A percentile compares a stretch with the other conserved stretches of the same genome.
Evolutionary conservation across 2,888 invertebrate species (phyloP).

Genomic region (Eledona agricola): DNA sequence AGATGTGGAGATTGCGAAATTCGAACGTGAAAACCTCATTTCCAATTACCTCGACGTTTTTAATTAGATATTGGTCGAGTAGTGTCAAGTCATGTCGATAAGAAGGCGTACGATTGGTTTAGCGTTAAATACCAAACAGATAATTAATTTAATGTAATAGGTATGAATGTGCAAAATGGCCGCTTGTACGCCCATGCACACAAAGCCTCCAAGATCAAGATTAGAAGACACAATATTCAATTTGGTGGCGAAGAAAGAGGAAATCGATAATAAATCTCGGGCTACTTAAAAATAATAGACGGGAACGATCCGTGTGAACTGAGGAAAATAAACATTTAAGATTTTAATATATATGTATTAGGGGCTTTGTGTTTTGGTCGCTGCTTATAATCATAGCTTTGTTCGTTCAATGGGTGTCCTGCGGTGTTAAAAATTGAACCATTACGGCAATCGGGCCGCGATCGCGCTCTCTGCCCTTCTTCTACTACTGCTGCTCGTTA

Average conservation of each 20-base stretch:
- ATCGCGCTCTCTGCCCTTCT: conserved; percentile 44
- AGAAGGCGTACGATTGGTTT: conserved; percentile 13
- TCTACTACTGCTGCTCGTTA: conserved; percentile 11
- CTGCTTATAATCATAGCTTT: conserved; percentile 59
- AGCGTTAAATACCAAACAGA: conserved; percentile 10
- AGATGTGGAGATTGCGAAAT: no score
- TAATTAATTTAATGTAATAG: conserved; percentile 29
- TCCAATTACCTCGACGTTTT: conserved; percentile 11
- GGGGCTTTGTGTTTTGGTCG: conserved; percentile 59
- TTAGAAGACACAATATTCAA: conserved; percentile 40
- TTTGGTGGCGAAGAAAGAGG: conserved; percentile 46
- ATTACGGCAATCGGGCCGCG: conserved; percentile 60
- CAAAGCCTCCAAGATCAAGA: conserved; percentile 23
- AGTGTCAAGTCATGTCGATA: conserved; percentile 25
- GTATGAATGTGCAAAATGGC: conserved; percentile 26
- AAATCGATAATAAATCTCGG: conserved; percentile 54
- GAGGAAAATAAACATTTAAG: conserved; percentile 60
- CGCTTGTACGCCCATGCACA: conserved; percentile 10
- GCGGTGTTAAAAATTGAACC: conserved; percentile 64
- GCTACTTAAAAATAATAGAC: conserved; percentile 53
- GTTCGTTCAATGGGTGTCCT: conserved; percentile 62
- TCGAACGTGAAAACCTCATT: no score
- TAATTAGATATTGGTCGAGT: conserved; percentile 15
- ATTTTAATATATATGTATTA: conserved; percentile 63
- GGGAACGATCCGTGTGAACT: conserved; percentile 53